Evolutionary conservation across 2,797 vertebrate genomes (phyloP).

Genomic region (Euphonia xanthogaster): DNA sequence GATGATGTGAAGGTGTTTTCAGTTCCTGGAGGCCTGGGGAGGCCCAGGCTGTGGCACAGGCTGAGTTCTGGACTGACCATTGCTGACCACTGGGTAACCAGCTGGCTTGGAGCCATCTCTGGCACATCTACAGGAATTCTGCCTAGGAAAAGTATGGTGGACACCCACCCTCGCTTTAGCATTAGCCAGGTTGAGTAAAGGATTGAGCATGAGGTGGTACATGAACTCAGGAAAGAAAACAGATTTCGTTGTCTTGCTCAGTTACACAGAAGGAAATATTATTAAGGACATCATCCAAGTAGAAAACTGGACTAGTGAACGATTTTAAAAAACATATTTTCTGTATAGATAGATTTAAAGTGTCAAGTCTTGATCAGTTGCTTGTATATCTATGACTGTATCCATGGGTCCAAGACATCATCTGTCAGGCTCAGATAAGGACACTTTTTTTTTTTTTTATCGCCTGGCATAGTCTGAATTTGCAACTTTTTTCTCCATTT

Average conservation of each 20-base stretch:
- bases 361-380: not conserved
- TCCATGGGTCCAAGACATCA: not conserved
- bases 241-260: not conserved
- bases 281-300: not conserved
- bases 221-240: not conserved
- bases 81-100: not conserved
- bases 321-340: not conserved
- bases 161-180: not conserved
- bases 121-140: not conserved
- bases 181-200: not conserved
- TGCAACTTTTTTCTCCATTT: constrained; percentile 12
- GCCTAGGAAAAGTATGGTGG: not conserved
- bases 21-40: not conserved
- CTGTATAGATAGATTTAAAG: not conserved
- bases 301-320: not conserved
- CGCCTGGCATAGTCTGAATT: constrained; percentile 6
- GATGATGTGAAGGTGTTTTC: not conserved
- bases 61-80: not conserved
- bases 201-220: not conserved
- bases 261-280: not conserved
- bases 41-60: not conserved
- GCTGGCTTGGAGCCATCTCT: not conserved
- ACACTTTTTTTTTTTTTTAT: constrained; percentile 14
- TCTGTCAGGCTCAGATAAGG: constrained; percentile 4
- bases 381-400: not conserved